Base-by-base conservation (phyloP, 2,113 vertebrate species). In the Tricholaema leucomelas region DNA sequence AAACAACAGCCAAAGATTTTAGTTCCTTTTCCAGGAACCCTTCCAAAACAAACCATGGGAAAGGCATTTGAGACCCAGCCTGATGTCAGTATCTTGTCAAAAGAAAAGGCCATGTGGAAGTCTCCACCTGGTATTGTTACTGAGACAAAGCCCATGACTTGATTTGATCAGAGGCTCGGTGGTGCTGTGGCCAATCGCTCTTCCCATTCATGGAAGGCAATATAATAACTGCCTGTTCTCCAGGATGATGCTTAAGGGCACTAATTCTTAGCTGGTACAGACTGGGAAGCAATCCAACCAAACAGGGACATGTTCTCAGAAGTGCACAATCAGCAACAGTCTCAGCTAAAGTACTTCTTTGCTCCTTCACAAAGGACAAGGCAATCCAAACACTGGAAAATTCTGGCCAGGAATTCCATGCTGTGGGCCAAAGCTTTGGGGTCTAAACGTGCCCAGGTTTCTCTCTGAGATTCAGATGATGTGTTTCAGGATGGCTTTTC, bases 401-500 rank as follows among this genome's bases (percentile, higher is more conserved):
- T n/a, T 27, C 75, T 92, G 95, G 60, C 64, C 71, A 87, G 60
- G 65, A 54, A 48, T 82, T 85, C 46, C 54, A 82, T 4, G 21
- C 50, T 56, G 28, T 36, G 58, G 89, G 81, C 92, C 87, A 95
- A 92, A 92, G 42, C 52, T 63, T 72, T 60, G 81, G 81, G 60
- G 61, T 71, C 69, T 94, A 82, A 94, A 74, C 55, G 81, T 64
- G 79, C 65, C 74, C 81, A 72, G 70, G 50, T 87, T 91, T 88
- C 75, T 72, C 35, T 81, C 36, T 33, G 69, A 87, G 85, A 78
- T 15, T 93, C 91, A 92, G 92, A 94, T 64, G 42, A 92, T 87
- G 91, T 95, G 87, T 93, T 93, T 94, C 93, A 95, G 89, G 84
- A 93, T 67, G 72, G 44, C 44, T 94, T 96, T 94, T 96, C 94